Evolutionary conservation across 2,113 vertebrate species (phyloP), one percentile per base, ranked within the genome.

Genomic region (Pomatostomus ruficeps): DNA sequence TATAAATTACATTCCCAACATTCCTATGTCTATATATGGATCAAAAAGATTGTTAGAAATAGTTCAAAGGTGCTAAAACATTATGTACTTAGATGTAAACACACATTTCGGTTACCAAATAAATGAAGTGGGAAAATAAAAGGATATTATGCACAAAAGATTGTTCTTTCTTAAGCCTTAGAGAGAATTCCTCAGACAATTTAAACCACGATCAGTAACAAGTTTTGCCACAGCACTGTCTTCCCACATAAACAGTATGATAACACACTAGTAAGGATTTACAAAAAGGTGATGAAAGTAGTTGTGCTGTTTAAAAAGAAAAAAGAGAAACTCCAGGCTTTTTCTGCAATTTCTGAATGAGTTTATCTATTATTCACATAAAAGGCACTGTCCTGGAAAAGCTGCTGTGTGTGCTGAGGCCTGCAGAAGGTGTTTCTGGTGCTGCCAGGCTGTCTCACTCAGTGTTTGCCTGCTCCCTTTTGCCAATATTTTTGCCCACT

Each of bases 131-230:
- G 92, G 88, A 96, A 94, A 96, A 82, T 95, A 93, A 95, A 95
- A 96, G 91, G 94, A 86, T 97, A 79, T 92, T 84, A 66, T 86
- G 66, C 91, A 93, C 87, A 96, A 97, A 95, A 95, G 96, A 88
- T 70, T 92, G 88, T 95, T 97, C 86, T 97, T 96, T 92, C 65
- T 18, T 89, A 86, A 96, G 79, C 83, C 94, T 95, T 92, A 58
- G 72, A 89, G 79, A 89, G 83, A 96, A 95, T 96, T 97, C 94
- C 95, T 92, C 57, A 97, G 97, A 97, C 91, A 88, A 85, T 97
- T 97, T 96, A 96, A 95, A 95, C 76, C 61, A 76, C n/a, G 83
- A 96, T 95, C 97, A 96, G 88, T 97, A 97, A 93, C 84, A 96
- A 94, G 76, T 94, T 97, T 96, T 97, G 88, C 92, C 19, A 52